Percentiles rank a stretch among this genome's conserved stretches.
phyloP scores from a whole-genome alignment of 2,113 vertebrate genomes.

The Corydoras maculifer region DNA sequence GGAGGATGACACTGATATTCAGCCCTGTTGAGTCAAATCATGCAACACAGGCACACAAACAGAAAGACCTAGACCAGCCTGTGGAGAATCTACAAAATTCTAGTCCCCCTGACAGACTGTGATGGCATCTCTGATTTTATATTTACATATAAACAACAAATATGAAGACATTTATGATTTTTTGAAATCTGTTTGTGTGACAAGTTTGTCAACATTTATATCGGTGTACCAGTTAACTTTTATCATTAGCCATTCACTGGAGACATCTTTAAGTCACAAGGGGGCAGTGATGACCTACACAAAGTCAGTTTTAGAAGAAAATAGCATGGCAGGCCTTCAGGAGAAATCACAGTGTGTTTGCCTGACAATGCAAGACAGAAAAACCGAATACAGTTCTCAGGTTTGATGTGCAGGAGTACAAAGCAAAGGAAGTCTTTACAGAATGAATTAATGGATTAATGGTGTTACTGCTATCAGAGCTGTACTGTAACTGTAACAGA shows the following conservation, averaged over 20 bases:
- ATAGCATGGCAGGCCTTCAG: neutral
- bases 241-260: neutral
- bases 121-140: conserved; percentile 1
- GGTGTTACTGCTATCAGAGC: no score
- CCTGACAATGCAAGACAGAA: neutral
- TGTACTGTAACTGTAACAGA: no score
- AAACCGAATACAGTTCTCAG: no score
- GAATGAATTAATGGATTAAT: no score
- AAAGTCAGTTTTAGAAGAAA: conserved; percentile 4
- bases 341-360: conserved; percentile 11
- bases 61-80: conserved; percentile 16
- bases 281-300: conserved; percentile 14
- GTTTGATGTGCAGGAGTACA: no score
- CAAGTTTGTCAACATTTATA: neutral
- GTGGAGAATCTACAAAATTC: neutral
- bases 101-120: neutral
- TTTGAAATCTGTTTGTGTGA: neutral
- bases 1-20: conserved; percentile 16
- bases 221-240: conserved; percentile 1
- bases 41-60: conserved; percentile 32
- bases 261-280: neutral
- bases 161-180: neutral
- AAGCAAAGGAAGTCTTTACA: no score
- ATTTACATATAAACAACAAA: neutral
- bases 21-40: conserved; percentile 27